Conservation (phyloP, 2,888 invertebrate genomes). For the Drosophila tanythrix region DNA sequence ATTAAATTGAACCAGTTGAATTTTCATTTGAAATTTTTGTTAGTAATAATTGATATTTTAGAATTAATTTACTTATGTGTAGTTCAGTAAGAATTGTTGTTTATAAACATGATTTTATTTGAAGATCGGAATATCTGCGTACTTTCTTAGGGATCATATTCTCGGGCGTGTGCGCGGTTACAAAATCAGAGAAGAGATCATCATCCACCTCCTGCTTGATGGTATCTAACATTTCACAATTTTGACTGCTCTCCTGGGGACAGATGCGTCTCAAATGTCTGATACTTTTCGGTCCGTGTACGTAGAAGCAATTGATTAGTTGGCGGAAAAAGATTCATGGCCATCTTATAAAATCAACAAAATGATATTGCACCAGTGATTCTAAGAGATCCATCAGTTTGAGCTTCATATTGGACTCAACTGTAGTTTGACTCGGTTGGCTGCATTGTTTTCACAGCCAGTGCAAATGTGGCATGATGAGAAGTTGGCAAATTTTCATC, state of each 20-base stretch:
- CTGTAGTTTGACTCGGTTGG: not conserved
- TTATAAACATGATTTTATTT: conserved; percentile 22
- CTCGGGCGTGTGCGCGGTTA: not conserved
- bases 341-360: conserved; percentile 15
- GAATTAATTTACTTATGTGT: not conserved
- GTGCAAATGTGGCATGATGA: not conserved
- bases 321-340: conserved; percentile 27
- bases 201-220: not conserved
- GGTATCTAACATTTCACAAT: not conserved
- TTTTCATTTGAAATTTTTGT: not conserved
- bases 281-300: conserved; percentile 8
- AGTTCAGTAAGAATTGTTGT: conserved; percentile 1
- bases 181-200: not conserved
- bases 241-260: not conserved
- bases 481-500: not conserved
- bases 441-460: not conserved
- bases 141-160: conserved; percentile 16
- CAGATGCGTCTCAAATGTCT: conserved; percentile 4
- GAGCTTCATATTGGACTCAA: not conserved
- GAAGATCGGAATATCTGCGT: conserved; percentile 14
- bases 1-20: not conserved
- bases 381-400: conserved; percentile 2
- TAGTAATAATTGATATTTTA: not conserved
- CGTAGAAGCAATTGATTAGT: conserved; percentile 26
- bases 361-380: not conserved